Percentiles rank a stretch among this genome's conserved stretches.
Evolutionary conservation across 1,140 invertebrate species (phyloP).

Genomic region (Meloidogyne floridensis): DNA sequence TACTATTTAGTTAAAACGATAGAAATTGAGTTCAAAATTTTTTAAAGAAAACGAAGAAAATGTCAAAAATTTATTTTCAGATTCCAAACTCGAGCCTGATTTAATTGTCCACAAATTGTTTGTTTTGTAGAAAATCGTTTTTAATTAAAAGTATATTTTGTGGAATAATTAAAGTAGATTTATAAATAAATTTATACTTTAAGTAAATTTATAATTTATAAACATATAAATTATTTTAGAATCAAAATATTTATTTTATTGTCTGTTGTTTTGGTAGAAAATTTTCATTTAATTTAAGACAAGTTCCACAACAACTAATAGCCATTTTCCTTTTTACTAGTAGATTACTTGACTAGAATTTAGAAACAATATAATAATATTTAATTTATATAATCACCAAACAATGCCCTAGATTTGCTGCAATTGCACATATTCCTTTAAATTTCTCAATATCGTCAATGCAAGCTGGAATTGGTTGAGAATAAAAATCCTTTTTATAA

Average conservation of each 20-base stretch:
- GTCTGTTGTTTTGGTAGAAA: neutral
- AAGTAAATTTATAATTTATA: too few species aligned
- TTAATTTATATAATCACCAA: neutral
- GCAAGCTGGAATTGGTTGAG: neutral
- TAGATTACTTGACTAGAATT: neutral
- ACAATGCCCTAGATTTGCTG: neutral
- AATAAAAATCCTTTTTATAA: neutral
- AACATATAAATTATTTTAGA: too few species aligned
- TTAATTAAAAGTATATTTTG: too few species aligned
- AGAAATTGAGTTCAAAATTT: too few species aligned
- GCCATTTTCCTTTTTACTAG: neutral
- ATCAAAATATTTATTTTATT: neutral
- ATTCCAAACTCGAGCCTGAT: too few species aligned
- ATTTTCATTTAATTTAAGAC: neutral
- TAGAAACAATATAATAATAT: neutral
- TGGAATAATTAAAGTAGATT: too few species aligned
- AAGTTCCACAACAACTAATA: slow-evolving; percentile 2
- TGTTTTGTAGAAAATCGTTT: too few species aligned
- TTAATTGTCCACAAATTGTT: too few species aligned
- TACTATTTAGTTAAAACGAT: too few species aligned
- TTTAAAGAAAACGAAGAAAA: too few species aligned
- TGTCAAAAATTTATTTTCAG: too few species aligned
- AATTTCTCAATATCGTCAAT: neutral
- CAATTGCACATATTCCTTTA: neutral
- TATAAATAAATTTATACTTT: too few species aligned